These are phyloP conservation scores for Sorex fumeus DNA, from an alignment of 2,113 vertebrate species.

Conservation along the genomic window DNA sequence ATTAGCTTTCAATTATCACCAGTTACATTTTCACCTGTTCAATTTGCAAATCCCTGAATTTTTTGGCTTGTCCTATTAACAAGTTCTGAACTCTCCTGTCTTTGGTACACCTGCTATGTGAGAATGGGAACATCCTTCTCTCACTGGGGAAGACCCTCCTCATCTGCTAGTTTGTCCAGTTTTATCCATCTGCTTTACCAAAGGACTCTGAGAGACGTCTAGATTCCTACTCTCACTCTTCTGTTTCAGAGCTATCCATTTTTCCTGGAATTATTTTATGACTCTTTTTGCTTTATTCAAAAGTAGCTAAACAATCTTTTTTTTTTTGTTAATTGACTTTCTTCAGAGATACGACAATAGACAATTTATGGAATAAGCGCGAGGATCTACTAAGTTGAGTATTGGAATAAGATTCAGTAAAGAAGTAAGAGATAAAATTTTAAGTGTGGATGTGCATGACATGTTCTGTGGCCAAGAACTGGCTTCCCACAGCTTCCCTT, in stretches of 20 bases:
- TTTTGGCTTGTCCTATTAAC: conserved; percentile 83
- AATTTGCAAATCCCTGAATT: conserved; percentile 71
- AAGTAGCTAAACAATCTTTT: not conserved
- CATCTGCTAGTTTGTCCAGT: conserved; percentile 44
- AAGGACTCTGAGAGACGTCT: not conserved
- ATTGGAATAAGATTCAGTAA: not conserved
- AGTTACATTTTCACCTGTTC: conserved; percentile 84
- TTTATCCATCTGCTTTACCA: conserved; percentile 7
- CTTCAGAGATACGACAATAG: conserved; percentile 14
- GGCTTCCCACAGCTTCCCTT: no score
- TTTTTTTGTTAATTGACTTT: conserved; percentile 9
- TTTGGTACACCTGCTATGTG: conserved; percentile 77
- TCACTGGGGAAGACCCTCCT: conserved; percentile 70
- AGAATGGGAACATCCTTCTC: not conserved
- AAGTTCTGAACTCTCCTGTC: conserved; percentile 82
- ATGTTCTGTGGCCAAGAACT: no score
- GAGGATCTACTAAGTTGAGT: not conserved
- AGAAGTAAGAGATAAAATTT: not conserved
- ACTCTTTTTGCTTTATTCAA: conserved; percentile 31
- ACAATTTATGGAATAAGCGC: not conserved
- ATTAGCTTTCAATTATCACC: conserved; percentile 88
- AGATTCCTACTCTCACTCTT: not conserved
- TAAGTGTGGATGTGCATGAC: no score
- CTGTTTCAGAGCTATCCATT: not conserved
- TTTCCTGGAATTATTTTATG: not conserved